Conservation (phyloP, 2,888 invertebrate species). For the Tipula lateralis region DNA sequence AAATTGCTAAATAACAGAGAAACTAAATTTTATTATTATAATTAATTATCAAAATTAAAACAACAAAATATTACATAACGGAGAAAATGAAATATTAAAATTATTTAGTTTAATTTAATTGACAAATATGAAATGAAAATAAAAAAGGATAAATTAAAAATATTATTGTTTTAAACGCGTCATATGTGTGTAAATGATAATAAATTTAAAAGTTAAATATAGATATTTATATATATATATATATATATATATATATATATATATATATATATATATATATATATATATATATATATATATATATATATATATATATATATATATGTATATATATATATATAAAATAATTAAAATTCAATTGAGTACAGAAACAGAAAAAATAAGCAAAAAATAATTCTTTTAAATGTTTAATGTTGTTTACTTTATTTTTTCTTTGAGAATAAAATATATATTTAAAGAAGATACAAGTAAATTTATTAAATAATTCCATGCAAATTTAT, state of each 20-base stretch:
- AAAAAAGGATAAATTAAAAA: conserved; percentile 7
- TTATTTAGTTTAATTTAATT: not conserved
- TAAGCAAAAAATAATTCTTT: conserved; percentile 29
- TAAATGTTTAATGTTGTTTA: conserved; percentile 30
- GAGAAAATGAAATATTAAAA: not conserved
- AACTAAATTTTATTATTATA: not conserved
- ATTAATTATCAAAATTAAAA: conserved; percentile 12
- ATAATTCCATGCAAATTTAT: not conserved
- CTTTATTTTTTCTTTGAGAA: conserved; percentile 30
- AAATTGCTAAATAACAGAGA: not conserved
- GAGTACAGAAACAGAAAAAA: conserved; percentile 20
- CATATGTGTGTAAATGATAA: conserved; percentile 25
- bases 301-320: not conserved
- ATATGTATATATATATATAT: not conserved
- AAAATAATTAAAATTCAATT: not conserved
- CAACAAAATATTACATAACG: not conserved
- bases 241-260: not conserved
- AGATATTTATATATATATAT: not conserved
- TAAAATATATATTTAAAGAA: conserved; percentile 30
- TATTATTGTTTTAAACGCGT: conserved; percentile 28
- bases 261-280: not conserved
- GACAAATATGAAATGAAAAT: not conserved
- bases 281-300: not conserved
- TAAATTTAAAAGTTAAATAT: not conserved
- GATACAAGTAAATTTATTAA: not conserved